phyloP scores from a whole-genome alignment of 2,113 vertebrate species.

The Pavo muticus region DNA sequence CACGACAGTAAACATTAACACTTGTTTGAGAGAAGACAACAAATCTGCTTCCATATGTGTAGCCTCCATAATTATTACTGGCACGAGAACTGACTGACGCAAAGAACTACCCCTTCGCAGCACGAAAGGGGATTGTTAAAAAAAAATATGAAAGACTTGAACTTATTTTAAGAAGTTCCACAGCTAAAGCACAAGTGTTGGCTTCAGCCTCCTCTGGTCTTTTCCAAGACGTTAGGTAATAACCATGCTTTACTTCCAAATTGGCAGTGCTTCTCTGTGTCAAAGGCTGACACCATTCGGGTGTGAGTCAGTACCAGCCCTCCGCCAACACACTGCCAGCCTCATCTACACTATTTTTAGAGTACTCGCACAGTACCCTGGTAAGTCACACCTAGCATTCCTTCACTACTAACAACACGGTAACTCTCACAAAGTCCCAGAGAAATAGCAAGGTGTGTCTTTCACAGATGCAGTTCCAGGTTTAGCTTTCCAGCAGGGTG shows the following conservation, averaged over 20 bases:
- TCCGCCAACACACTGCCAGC: not conserved
- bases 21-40: not conserved
- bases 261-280: not conserved
- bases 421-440: not conserved
- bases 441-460: not conserved
- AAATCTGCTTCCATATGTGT: not conserved
- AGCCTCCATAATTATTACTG: not conserved
- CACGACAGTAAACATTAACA: not conserved
- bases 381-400: not conserved
- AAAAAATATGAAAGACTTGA: not conserved
- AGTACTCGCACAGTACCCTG: rapidly evolving
- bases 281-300: not conserved
- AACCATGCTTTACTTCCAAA: not conserved
- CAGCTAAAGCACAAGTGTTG: not conserved
- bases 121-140: not conserved
- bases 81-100: not conserved
- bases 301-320: not conserved
- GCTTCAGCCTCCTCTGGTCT: not conserved
- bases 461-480: not conserved
- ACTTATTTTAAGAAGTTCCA: not conserved
- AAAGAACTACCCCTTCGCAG: not conserved
- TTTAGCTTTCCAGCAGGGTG: not conserved
- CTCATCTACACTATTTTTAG: not conserved
- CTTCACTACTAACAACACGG: rapidly evolving
- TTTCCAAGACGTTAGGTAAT: not conserved